phyloP scores from a whole-genome alignment of 2,797 vertebrate genomes.

The Corythornis leucogaster region DNA sequence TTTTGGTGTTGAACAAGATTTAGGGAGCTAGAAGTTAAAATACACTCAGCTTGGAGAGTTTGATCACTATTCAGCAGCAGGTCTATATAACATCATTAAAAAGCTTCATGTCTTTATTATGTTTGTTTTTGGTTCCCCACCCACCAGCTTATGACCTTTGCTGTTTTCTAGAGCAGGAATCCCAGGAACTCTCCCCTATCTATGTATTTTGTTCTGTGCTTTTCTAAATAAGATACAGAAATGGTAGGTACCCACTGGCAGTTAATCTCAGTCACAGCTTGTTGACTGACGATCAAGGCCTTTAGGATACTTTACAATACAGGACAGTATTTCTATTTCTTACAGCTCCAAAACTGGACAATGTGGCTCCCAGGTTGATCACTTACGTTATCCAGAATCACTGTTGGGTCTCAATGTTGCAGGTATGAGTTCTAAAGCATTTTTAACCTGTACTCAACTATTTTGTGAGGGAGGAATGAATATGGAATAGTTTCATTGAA shows the following conservation, averaged over 20 bases:
- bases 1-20: background rate
- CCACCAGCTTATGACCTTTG: background rate
- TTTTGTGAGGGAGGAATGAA: background rate
- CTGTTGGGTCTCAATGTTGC: background rate
- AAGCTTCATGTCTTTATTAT: background rate
- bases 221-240: background rate
- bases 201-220: background rate
- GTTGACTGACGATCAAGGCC: background rate
- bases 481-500: background rate
- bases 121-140: too few species aligned
- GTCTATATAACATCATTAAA: background rate
- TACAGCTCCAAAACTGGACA: background rate
- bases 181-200: background rate
- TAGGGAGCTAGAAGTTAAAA: background rate
- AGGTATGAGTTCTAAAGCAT: background rate
- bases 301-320: background rate
- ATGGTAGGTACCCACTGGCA: background rate
- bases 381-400: background rate
- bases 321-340: background rate
- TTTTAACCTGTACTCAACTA: background rate
- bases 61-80: background rate
- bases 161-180: background rate
- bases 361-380: background rate
- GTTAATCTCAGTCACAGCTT: slow-evolving; percentile 41
- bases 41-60: background rate